Percentiles rank a stretch among this genome's conserved stretches.
Evolutionary conservation across 2,113 vertebrate genomes (phyloP).

Genomic region (Pygoscelis antarcticus): DNA sequence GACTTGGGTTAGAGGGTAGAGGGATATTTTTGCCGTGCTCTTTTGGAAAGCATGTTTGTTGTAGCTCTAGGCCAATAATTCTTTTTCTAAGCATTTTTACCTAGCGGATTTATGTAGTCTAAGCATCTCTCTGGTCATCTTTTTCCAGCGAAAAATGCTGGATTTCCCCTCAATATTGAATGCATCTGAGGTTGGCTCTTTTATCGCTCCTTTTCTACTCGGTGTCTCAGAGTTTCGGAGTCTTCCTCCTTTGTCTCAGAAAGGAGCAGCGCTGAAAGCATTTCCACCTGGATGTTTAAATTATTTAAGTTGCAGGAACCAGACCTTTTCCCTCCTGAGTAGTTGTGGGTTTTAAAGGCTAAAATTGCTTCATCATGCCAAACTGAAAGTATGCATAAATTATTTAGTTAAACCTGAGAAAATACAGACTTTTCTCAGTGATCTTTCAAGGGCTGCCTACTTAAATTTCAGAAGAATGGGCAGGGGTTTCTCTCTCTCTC

Average conservation of each 20-base stretch:
- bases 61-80: conserved; percentile 47
- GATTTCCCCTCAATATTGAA: conserved; percentile 63
- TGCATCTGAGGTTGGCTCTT: conserved; percentile 34
- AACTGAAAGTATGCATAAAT: conserved; percentile 94
- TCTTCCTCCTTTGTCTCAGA: conserved; percentile 81
- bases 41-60: conserved; percentile 58
- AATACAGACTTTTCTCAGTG: conserved; percentile 85
- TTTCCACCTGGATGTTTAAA: conserved; percentile 94
- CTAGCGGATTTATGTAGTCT: neutral
- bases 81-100: conserved; percentile 15
- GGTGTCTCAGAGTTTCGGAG: conserved; percentile 64
- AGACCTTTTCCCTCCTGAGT: conserved; percentile 86
- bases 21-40: conserved; percentile 51
- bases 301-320: conserved; percentile 94
- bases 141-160: conserved; percentile 38
- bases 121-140: conserved; percentile 20
- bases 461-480: conserved; percentile 85
- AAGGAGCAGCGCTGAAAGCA: conserved; percentile 79
- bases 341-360: conserved; percentile 89
- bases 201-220: conserved; percentile 67
- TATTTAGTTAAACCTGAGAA: conserved; percentile 95
- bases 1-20: conserved; percentile 15
- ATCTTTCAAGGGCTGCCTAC: conserved; percentile 82
- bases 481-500: conserved; percentile 44
- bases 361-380: conserved; percentile 98